These are phyloP conservation scores for Mycteria americana DNA, from an alignment of 2,797 vertebrate genomes.

Conservation along the genomic window DNA sequence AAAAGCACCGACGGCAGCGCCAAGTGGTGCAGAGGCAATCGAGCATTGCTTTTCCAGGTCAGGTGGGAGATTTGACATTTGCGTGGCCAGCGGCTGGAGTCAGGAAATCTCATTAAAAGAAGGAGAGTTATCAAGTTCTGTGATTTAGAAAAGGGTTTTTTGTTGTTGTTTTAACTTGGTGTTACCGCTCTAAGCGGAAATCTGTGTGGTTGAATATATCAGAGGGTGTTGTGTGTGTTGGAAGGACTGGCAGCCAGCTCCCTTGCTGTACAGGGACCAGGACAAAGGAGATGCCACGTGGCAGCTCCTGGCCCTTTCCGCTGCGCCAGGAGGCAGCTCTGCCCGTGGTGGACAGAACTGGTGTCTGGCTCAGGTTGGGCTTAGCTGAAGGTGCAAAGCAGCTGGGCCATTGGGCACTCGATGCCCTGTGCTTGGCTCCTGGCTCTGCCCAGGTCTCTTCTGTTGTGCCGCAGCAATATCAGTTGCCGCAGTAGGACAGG, in stretches of 20 bases:
- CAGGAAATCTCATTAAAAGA: conserved; percentile 21
- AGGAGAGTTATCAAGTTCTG: not conserved
- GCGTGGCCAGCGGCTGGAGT: not conserved
- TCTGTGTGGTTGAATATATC: not conserved
- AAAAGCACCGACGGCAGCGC: not conserved
- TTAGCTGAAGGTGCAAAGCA: not conserved
- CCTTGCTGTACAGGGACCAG: not conserved
- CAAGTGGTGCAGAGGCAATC: not conserved
- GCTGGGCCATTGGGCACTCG: not conserved
- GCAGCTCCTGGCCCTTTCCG: not conserved
- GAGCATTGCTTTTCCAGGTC: not conserved
- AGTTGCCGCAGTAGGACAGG: not conserved
- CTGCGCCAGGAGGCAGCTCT: not conserved
- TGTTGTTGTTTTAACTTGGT: not conserved
- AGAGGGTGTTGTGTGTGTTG: not conserved
- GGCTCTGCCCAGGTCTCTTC: not conserved
- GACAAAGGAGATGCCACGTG: not conserved
- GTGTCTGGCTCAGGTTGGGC: not conserved
- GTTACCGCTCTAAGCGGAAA: not conserved
- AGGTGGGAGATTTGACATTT: not conserved
- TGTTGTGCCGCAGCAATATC: not conserved
- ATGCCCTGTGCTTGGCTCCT: not conserved
- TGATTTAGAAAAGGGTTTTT: not conserved
- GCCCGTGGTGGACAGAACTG: fast-evolving
- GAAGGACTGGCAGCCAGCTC: not conserved